Evolutionary conservation across 2,113 vertebrate genomes (phyloP), one percentile per base, ranked within the genome.

Genomic region (Penelope pileata): DNA sequence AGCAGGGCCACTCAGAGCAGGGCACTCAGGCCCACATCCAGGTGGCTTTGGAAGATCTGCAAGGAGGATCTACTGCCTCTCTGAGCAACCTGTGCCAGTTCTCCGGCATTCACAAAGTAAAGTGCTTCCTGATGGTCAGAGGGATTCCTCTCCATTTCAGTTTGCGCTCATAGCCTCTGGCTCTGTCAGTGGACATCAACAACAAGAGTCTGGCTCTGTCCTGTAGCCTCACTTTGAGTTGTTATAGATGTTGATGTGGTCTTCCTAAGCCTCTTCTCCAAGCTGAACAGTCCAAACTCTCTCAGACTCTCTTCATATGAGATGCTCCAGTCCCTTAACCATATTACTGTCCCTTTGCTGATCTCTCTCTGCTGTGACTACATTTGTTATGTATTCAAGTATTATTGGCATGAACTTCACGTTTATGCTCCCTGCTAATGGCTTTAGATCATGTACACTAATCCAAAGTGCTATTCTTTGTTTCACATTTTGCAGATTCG

Each of bases 381-480:
- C 5, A 1, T 23, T 4, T 47, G 10, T 12, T 3, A 3, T 10
- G 5, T 3, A 9, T 43, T 34, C 54, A 30, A 22, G 7, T 50
- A 53, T 14, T 58, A 6, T 21, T 36, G 14, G 24, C 13, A 38
- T 4, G 2, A 80, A 51, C 26, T 48, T 68, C 10, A 32, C 10
- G 3, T 62, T 81, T 75, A 6, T 6, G 3, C 4, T 34, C 32
- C 1, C 0, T 32, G 10, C 1, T 2, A 15, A 10, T 38, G 34
- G 10, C 8, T 81, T 48, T 59, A 26, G 47, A 38, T 3, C 16
- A 51, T 12, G 51, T 58, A 40, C 9, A 76, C 2, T 30, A 9
- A 47, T 12, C 29, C 59, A 34, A 84, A 78, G 14, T 5, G 6
- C 63, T 21, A 29, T 30, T 64, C 40, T 45, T 8, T 17, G 5